Conservation (phyloP, 2,888 invertebrate species). For the Eupithecia inturbata region DNA sequence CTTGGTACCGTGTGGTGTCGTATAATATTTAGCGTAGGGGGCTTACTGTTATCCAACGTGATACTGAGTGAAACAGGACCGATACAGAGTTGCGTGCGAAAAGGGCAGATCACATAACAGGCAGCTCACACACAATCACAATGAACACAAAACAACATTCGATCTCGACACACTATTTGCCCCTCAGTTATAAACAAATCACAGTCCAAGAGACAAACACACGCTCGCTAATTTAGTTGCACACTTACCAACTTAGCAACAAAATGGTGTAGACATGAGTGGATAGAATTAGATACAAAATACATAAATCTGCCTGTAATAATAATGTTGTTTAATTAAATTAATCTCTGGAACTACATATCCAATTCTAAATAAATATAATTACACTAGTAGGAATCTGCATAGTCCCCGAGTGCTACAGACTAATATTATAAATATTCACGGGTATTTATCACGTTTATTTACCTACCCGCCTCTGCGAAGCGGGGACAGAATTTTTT, state of each 20-base stretch:
- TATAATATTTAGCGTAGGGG: too few species aligned
- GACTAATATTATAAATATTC: too few species aligned
- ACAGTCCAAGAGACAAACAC: not conserved
- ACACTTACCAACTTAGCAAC: slow-evolving; percentile 20
- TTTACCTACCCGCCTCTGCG: too few species aligned
- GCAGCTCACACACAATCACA: not conserved
- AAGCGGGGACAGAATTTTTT: too few species aligned
- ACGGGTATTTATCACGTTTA: too few species aligned
- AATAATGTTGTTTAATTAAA: not conserved
- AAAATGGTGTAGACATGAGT: slow-evolving; percentile 30
- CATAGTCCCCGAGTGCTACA: not conserved
- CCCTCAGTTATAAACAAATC: not conserved
- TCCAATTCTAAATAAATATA: not conserved
- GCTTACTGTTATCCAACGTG: too few species aligned
- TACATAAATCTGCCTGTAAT: not conserved
- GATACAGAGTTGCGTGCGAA: not conserved
- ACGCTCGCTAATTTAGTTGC: not conserved
- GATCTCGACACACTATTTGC: not conserved
- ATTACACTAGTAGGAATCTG: not conserved
- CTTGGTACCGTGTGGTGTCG: too few species aligned
- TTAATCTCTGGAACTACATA: not conserved
- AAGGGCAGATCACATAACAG: not conserved
- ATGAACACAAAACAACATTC: not conserved
- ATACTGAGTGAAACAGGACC: too few species aligned
- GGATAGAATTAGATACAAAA: slow-evolving; percentile 21